Percentiles rank a stretch among this genome's conserved stretches.
Conservation (phyloP, 1,140 invertebrate genomes). For the Drosophila triauraria region DNA sequence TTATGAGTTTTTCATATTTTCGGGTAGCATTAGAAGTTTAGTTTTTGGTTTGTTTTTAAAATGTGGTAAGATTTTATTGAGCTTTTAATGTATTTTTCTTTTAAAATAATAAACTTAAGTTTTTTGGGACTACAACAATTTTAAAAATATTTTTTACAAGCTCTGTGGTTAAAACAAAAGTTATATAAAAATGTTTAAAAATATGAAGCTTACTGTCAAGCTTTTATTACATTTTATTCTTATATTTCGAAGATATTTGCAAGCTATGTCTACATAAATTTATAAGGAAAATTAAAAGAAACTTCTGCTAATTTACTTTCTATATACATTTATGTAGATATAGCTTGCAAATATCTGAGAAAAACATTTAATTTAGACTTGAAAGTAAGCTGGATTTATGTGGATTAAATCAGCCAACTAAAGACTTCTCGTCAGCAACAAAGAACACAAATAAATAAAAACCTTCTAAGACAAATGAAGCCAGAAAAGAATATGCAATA, state of each 20-base stretch:
- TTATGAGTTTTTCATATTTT: neutral
- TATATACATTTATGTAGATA: too few relatives aligned
- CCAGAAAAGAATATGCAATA: neutral
- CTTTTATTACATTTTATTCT: neutral
- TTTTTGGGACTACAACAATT: neutral
- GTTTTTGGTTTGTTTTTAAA: neutral
- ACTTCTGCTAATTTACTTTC: too few relatives aligned
- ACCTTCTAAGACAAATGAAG: neutral
- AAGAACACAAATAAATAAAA: neutral
- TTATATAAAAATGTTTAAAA: too few relatives aligned
- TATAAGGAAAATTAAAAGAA: too few relatives aligned
- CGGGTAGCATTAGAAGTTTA: accelerated
- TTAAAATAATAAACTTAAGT: neutral
- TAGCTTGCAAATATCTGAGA: too few relatives aligned
- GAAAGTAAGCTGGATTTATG: too few relatives aligned
- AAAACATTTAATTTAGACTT: too few relatives aligned
- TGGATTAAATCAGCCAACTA: too few relatives aligned
- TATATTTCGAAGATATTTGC: too few relatives aligned
- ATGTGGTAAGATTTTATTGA: neutral
- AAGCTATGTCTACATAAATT: neutral
- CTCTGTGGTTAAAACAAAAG: neutral
- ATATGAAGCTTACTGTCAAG: too few relatives aligned
- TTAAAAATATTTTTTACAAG: too few relatives aligned
- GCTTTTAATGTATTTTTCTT: neutral
- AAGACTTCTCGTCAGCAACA: too few relatives aligned